These are phyloP conservation scores for Gnathonemus echidnorhynchus DNA, from an alignment of 2,113 vertebrate genomes.

Conservation along the genomic window DNA sequence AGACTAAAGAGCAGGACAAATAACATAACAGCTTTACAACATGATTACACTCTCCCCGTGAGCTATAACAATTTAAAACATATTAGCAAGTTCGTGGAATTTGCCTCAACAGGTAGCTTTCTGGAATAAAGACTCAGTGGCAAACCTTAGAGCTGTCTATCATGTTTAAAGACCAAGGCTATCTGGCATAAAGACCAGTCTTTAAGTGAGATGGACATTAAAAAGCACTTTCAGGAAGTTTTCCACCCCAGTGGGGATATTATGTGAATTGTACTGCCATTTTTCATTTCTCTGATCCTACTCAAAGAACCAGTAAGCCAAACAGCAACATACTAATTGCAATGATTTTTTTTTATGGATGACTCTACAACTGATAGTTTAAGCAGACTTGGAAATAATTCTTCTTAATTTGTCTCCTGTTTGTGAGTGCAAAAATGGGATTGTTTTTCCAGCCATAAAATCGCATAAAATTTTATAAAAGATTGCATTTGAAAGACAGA, in stretches of 20 bases:
- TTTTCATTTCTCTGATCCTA: background rate
- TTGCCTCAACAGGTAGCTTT: background rate
- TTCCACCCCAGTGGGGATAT: background rate
- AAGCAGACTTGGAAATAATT: background rate
- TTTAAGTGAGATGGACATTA: background rate
- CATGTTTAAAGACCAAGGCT: background rate
- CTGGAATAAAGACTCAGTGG: background rate
- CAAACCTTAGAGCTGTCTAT: background rate
- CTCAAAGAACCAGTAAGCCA: background rate
- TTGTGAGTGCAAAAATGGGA: background rate
- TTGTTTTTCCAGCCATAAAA: background rate
- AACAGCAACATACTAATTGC: background rate
- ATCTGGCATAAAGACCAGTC: background rate
- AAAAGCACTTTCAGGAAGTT: background rate
- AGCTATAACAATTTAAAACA: background rate
- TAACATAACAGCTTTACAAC: background rate
- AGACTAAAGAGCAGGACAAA: background rate
- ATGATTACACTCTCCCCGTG: background rate
- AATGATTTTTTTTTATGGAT: background rate
- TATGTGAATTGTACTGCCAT: background rate
- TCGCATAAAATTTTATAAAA: background rate
- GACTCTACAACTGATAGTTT: background rate
- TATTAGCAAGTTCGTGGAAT: background rate
- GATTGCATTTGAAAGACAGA: background rate
- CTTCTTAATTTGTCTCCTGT: background rate